Base-by-base conservation (phyloP, 2,888 invertebrate genomes). In the Hemaris fuciformis region DNA sequence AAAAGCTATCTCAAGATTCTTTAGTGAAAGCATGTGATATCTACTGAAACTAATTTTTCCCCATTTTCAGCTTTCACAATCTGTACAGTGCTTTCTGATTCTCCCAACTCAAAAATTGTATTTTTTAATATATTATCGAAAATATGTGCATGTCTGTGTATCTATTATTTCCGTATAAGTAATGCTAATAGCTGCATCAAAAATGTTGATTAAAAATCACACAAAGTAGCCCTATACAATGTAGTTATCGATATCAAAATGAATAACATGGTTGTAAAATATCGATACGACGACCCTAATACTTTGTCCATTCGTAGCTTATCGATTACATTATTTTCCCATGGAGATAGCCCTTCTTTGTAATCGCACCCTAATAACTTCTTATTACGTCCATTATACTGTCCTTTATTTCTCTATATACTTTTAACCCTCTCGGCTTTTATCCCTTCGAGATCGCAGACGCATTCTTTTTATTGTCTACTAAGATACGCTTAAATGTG, bases 331-430 rank as follows among this genome's bases (percentile, higher is more conserved):
- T 61, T 57, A 43, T 61, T 57, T 61, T 25, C 7, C 61, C 31
- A 20, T 45, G 20, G 22, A 25, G 57, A 61, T 57, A 61, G 45
- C 57, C 57, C 57, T 70, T n/a, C n/a, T n/a, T 69, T 69, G 71
- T 69, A 68, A 70, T 71, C 62, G 65, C 63, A 64, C 63, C 61
- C 61, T 71, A 68, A 70, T 71, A 67, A 66, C 64, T 64, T 56
- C 68, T 71, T 67, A 70, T 68, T 62, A 62, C 57, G 58, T n/a
- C 66, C 57, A 64, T 67, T 67, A 68, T 67, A 62, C 46, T 45
- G 59, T 34, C 56, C 27, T 45, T 61, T 53, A 59, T 56, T 38
- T 60, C 60, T 63, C 63, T 63, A 67, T 64, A 18, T 43, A 22
- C n/a, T n/a, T 59, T 5, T 45, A 38, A 46, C 31, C 53, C 18